A percentile compares a stretch with the other conserved stretches of the same genome.
phyloP scores from a whole-genome alignment of 2,113 vertebrate genomes.

The Hipposideros armiger region DNA sequence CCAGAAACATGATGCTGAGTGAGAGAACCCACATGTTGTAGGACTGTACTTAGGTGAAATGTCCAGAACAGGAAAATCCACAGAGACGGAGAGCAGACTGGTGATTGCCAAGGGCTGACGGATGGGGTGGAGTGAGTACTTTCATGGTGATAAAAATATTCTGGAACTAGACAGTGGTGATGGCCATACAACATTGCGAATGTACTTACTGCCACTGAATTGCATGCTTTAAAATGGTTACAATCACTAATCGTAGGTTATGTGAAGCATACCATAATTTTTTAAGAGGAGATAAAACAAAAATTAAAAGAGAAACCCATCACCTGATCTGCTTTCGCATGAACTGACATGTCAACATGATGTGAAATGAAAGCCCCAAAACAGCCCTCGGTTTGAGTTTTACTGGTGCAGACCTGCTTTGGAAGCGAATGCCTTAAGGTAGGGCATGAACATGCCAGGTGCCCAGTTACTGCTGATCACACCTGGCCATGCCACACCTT shows the following conservation, averaged over 20 bases:
- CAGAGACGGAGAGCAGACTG: accelerated
- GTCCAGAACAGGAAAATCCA: background rate
- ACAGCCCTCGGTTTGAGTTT: background rate
- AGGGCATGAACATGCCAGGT: accelerated
- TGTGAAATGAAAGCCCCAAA: background rate
- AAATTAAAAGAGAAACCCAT: background rate
- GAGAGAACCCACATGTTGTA: accelerated
- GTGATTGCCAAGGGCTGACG: accelerated
- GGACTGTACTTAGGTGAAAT: accelerated
- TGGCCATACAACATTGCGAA: accelerated
- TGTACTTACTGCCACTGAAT: background rate
- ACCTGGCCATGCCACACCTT: background rate
- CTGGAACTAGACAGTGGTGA: too few relatives aligned
- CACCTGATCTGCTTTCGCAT: background rate
- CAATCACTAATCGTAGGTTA: background rate
- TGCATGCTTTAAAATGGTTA: background rate
- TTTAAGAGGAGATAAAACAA: background rate
- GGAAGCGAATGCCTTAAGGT: background rate
- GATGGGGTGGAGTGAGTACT: accelerated
- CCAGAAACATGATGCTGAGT: accelerated
- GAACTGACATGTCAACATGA: background rate
- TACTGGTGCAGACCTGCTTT: background rate
- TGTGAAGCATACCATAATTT: background rate
- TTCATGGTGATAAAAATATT: accelerated
- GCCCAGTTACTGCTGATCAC: background rate